Conservation (phyloP, 1,140 invertebrate genomes). For the Cotesia typhae region DNA sequence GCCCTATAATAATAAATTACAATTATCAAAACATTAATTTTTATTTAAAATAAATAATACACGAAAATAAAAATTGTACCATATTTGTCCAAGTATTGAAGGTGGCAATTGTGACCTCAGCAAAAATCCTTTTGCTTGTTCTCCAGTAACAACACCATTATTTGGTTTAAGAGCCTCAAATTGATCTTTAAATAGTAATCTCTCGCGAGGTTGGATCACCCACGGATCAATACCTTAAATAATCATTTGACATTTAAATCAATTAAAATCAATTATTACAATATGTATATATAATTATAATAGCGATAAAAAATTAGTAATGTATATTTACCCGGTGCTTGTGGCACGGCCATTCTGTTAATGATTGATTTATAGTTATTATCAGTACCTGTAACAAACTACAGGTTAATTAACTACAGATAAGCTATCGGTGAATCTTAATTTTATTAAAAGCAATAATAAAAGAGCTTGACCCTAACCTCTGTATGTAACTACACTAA, state of each 20-base stretch:
- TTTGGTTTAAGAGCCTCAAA: constrained; percentile 87
- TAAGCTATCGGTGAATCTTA: not conserved
- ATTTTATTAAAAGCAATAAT: not conserved
- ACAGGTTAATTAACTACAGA: not conserved
- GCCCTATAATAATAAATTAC: constrained; percentile 70
- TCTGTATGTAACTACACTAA: not conserved
- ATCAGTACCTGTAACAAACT: not conserved
- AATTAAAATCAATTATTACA: no score
- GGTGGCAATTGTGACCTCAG: constrained; percentile 92
- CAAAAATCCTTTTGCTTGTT: constrained; percentile 94
- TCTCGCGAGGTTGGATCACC: constrained; percentile 87
- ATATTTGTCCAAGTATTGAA: constrained; percentile 89
- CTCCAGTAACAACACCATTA: constrained; percentile 89
- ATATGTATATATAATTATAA: constrained; percentile 8
- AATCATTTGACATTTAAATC: constrained; percentile 25
- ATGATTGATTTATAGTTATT: constrained; percentile 22
- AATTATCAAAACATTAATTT: not conserved
- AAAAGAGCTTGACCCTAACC: not conserved
- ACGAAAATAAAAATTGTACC: constrained; percentile 70
- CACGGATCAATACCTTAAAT: constrained; percentile 77
- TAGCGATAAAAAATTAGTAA: constrained; percentile 13
- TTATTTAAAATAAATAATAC: not conserved
- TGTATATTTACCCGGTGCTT: constrained; percentile 40
- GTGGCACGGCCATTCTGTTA: constrained; percentile 37
- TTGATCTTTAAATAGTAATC: constrained; percentile 89